Evolutionary conservation across 2,888 invertebrate genomes (phyloP).

Genomic region (Leptinotarsa tumamoca): DNA sequence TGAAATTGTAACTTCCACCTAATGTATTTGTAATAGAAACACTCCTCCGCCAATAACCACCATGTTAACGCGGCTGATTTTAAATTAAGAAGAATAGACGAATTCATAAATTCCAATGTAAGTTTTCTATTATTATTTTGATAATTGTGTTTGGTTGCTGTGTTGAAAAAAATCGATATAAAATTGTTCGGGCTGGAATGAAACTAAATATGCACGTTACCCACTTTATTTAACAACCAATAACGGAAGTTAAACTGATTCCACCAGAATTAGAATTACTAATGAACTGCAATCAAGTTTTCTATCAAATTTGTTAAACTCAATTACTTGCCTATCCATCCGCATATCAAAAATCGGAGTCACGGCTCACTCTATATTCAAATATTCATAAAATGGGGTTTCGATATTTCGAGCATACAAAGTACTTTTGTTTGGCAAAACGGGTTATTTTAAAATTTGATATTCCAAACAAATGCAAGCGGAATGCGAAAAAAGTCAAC

Average conservation of each 20-base stretch:
- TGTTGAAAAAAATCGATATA: background rate
- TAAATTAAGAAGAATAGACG: too few relatives aligned
- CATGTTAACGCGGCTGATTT: too few relatives aligned
- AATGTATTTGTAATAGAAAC: too few relatives aligned
- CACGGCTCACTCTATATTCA: background rate
- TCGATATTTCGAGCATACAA: background rate
- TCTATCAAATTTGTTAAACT: background rate
- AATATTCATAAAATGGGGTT: background rate
- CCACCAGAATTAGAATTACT: background rate
- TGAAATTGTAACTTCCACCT: too few relatives aligned
- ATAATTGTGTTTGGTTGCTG: background rate
- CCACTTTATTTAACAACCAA: background rate
- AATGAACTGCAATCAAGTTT: background rate
- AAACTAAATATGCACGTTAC: background rate
- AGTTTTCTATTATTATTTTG: background rate
- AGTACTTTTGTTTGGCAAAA: background rate
- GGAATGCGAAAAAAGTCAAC: background rate
- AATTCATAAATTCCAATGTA: too few relatives aligned
- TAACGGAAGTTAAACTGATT: background rate
- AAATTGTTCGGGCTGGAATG: background rate
- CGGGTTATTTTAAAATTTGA: constrained; percentile 16
- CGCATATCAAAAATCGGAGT: background rate
- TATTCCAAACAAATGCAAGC: constrained; percentile 24
- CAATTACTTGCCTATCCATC: too few relatives aligned
- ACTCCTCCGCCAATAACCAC: too few relatives aligned